A percentile compares a stretch with the other conserved stretches of the same genome.
Conservation (phyloP, 2,888 invertebrate species). For the Protonemura montana region DNA sequence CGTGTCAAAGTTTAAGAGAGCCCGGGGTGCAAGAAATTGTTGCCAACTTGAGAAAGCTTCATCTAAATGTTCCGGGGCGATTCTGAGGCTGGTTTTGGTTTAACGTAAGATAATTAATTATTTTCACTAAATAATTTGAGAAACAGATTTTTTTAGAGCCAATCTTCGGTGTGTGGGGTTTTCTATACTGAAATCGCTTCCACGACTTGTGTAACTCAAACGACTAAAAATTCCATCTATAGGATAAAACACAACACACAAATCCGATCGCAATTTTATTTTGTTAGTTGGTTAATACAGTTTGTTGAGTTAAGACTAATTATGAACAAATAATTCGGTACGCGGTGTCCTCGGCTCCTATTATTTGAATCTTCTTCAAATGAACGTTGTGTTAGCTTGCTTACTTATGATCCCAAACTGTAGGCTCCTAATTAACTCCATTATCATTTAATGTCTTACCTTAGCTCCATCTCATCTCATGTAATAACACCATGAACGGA, state of each 20-base stretch:
- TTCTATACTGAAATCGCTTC: background rate
- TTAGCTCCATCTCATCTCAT: background rate
- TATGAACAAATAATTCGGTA: background rate
- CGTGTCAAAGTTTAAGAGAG: constrained; percentile 2
- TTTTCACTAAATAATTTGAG: background rate
- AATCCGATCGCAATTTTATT: background rate
- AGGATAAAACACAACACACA: background rate
- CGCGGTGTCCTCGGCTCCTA: background rate
- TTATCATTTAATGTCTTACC: background rate
- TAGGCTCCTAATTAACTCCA: background rate
- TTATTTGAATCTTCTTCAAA: background rate
- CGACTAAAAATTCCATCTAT: background rate
- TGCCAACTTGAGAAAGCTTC: background rate
- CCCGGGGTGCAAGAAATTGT: background rate
- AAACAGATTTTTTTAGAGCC: no score
- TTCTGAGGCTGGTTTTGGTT: background rate
- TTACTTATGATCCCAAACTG: background rate
- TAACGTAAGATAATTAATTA: background rate
- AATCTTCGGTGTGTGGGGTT: no score
- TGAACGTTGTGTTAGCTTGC: background rate
- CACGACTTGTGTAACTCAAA: background rate
- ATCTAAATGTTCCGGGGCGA: background rate
- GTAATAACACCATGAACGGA: background rate
- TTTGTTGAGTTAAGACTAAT: background rate
- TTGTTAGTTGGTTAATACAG: background rate